Evolutionary conservation across 1,140 invertebrate species (phyloP).

Genomic region (Drosophila tristis): DNA sequence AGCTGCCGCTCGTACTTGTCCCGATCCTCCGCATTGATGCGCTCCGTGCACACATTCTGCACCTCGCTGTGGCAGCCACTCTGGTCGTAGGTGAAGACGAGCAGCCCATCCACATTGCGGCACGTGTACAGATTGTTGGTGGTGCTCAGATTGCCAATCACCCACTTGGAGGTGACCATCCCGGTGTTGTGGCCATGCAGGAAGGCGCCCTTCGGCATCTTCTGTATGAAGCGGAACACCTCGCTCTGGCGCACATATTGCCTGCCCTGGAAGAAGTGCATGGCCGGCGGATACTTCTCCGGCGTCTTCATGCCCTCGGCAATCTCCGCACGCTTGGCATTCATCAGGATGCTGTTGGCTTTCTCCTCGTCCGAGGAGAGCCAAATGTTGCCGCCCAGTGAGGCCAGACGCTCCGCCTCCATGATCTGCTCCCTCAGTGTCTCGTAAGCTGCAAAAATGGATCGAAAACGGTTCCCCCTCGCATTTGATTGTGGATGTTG

Average conservation of each 20-base stretch:
- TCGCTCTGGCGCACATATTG: constrained; percentile 87
- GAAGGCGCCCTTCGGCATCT: constrained; percentile 90
- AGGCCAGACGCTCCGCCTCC: constrained; percentile 66
- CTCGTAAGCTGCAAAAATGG: constrained; percentile 59
- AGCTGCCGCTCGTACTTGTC: constrained; percentile 87
- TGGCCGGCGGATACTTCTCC: constrained; percentile 85
- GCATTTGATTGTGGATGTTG: too few relatives aligned
- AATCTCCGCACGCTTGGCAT: constrained; percentile 76
- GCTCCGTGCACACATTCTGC: constrained; percentile 79
- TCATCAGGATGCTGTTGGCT: constrained; percentile 79
- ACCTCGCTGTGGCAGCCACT: constrained; percentile 86
- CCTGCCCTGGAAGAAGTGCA: constrained; percentile 89
- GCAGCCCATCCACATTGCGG: constrained; percentile 83
- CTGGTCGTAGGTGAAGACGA: constrained; percentile 78
- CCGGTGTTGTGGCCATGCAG: constrained; percentile 90
- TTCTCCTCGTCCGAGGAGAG: constrained; percentile 75
- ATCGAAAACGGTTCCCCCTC: background rate
- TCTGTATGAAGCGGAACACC: constrained; percentile 89
- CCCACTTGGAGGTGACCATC: constrained; percentile 87
- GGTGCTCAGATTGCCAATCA: constrained; percentile 89
- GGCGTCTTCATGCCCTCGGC: constrained; percentile 74
- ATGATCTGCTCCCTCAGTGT: constrained; percentile 75
- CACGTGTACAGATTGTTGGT: constrained; percentile 90
- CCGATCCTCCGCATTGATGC: constrained; percentile 84
- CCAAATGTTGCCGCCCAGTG: constrained; percentile 75